These are phyloP conservation scores for Drosophila nigricruria DNA, from an alignment of 2,888 invertebrate species.

Conservation along the genomic window DNA sequence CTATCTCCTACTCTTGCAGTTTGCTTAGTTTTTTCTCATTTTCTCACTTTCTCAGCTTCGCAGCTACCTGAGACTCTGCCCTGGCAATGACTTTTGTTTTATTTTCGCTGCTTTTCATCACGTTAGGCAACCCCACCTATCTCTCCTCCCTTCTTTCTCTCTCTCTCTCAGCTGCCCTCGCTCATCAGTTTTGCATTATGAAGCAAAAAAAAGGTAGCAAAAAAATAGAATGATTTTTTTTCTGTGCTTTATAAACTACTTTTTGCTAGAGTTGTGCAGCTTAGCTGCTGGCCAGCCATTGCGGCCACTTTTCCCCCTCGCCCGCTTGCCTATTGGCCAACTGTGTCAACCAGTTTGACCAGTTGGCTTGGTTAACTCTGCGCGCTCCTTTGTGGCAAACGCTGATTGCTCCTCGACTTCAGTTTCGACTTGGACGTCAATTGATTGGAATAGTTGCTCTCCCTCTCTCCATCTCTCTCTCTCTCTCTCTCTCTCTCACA, in stretches of 20 bases:
- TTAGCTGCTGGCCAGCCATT: constrained; percentile 8
- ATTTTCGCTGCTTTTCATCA: constrained; percentile 37
- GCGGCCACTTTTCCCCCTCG: not conserved
- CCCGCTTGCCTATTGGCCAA: constrained; percentile 52
- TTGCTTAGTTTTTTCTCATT: constrained; percentile 18
- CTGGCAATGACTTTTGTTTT: constrained; percentile 46
- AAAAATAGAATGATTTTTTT: constrained; percentile 36
- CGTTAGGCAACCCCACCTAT: not conserved
- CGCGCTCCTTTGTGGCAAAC: constrained; percentile 55
- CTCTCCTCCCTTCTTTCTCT: not conserved
- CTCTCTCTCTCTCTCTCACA: not conserved
- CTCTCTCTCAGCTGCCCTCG: not conserved
- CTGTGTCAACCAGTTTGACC: constrained; percentile 77
- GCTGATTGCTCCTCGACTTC: constrained; percentile 61
- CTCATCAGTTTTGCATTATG: constrained; percentile 42
- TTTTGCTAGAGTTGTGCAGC: constrained; percentile 42
- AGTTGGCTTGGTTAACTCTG: constrained; percentile 60
- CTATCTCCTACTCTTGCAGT: constrained; percentile 17
- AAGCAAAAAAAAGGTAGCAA: not conserved
- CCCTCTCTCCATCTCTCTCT: not conserved
- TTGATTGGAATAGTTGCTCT: constrained; percentile 70
- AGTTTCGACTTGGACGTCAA: constrained; percentile 47
- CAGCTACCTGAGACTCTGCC: constrained; percentile 38
- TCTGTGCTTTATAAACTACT: constrained; percentile 53
- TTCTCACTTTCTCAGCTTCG: constrained; percentile 49